Evolutionary conservation across 2,113 vertebrate genomes (phyloP), one percentile per base, ranked within the genome.

Genomic region (Oncorhynchus clarkii): DNA sequence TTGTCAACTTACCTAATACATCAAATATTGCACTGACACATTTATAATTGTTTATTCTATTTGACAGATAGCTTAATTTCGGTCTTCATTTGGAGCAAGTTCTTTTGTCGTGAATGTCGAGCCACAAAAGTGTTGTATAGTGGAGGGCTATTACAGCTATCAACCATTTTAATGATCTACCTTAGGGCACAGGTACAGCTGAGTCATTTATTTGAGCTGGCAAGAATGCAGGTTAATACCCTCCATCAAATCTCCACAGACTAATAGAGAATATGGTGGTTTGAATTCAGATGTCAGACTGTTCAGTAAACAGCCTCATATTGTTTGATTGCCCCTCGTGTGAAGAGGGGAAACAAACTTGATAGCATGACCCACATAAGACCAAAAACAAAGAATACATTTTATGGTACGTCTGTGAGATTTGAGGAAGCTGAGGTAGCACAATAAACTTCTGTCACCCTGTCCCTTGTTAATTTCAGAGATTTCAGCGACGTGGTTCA

Each of bases 91-190:
- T 77, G 29, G 64, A 76, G 39, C 9, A 59, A 82, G 70, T 69
- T 81, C 84, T 87, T 85, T 84, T 82, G 86, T 87, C 77, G 79
- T 76, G 78, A 82, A 73, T 70, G 9, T 71, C 74, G 69, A 12
- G 78, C 77, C 68, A 20, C 18, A 11, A 80, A 84, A 86, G 77
- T 75, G 80, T 78, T 85, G 84, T 77, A 77, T 85, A 77, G 45
- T 9, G 16, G 71, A 76, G 75, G 12, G 22, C 82, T 86, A 90
- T 87, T 88, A 90, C 79, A 87, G 79, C 88, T 82, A 89, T 89
- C 88, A 90, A 86, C 82, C 82, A 79, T 84, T 77, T 86, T 91
- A 91, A 89, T 90, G 82, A 89, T 88, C 79, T 84, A 82, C 82
- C 87, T 84, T 85, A 65, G 86, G 86, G 82, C 87, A 82, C 74